Evolutionary conservation across 2,888 invertebrate genomes (phyloP), one percentile per base, ranked within the genome.

Genomic region (Coelopa pilipes): DNA sequence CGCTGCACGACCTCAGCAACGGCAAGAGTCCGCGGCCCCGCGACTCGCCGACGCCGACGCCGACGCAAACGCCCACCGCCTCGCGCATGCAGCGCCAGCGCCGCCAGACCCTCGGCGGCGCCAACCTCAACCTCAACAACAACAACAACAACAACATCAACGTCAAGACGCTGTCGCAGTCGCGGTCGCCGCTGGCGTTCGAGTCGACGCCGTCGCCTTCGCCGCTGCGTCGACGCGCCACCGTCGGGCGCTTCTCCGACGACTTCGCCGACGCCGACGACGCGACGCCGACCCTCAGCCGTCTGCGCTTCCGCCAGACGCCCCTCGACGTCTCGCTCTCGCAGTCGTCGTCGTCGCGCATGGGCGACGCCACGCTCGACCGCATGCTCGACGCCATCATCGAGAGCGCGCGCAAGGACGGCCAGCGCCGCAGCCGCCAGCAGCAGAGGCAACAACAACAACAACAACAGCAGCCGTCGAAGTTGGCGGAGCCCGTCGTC

Each of bases 361-460:
- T 87, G 84, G 87, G 87, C 5, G 88, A 88, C 73, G 82, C 83
- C 13, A 87, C 87, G 2, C 73, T 88, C 67, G 87, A 87, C 77
- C 83, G 85, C 77, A 87, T 88, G 87, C 79, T 88, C 72, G 87
- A 88, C 75, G 88, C 85, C 49, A 88, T 88, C 19, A 86, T 88
- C 17, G 85, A 86, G 69, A 87, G 87, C 74, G 86, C 87, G 4
- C 81, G 83, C 49, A 87, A 87, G 73, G 86, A 86, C 34, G 79
- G 79, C 1, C 75, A 74, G 17, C 49, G 73, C 19, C 60, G 53
- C 1, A 62, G 55, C 1, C 69, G 68, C 10, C 69, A 67, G 50
- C 49, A 17, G 11, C 11, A n/a, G 24, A 19, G 17, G n/a, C n/a
- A n/a, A n/a, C n/a, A n/a, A n/a, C n/a, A n/a, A n/a, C n/a, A n/a